Evolutionary conservation across 2,797 vertebrate species (phyloP).

Genomic region (Etheostoma nigrum): DNA sequence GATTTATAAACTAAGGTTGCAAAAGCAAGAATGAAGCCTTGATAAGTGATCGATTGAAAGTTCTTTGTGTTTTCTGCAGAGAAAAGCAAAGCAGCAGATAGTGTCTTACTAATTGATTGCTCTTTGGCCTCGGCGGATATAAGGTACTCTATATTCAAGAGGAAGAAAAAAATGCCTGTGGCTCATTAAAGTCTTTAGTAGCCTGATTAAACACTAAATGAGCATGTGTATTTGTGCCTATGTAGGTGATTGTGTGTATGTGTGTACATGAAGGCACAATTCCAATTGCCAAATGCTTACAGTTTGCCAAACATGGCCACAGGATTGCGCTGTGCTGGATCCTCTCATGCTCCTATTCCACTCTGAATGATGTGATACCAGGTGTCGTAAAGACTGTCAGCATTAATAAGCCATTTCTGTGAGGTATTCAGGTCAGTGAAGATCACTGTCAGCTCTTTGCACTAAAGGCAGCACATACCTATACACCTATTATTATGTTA

Average conservation of each 20-base stretch:
- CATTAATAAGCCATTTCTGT: conserved; percentile 50
- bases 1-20: conserved; percentile 39
- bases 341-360: conserved; percentile 35
- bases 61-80: conserved; percentile 37
- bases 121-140: conserved; percentile 62
- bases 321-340: conserved; percentile 23
- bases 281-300: conserved; percentile 26
- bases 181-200: conserved; percentile 72
- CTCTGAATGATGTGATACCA: conserved; percentile 46
- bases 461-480: conserved; percentile 10
- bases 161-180: conserved; percentile 61
- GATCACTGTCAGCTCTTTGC: conserved; percentile 36
- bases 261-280: not conserved
- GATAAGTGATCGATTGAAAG: conserved; percentile 47
- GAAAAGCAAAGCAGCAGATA: conserved; percentile 44
- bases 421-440: conserved; percentile 32
- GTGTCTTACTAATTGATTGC: conserved; percentile 58
- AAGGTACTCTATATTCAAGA: conserved; percentile 43
- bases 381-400: conserved; percentile 56
- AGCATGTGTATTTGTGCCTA: conserved; percentile 15
- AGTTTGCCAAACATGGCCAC: conserved; percentile 28
- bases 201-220: conserved; percentile 61
- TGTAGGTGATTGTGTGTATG: not conserved
- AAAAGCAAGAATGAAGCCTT: conserved; percentile 19
- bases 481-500: conserved; percentile 12